phyloP scores from a whole-genome alignment of 1,140 invertebrate species.

The Atta cephalotes region DNA sequence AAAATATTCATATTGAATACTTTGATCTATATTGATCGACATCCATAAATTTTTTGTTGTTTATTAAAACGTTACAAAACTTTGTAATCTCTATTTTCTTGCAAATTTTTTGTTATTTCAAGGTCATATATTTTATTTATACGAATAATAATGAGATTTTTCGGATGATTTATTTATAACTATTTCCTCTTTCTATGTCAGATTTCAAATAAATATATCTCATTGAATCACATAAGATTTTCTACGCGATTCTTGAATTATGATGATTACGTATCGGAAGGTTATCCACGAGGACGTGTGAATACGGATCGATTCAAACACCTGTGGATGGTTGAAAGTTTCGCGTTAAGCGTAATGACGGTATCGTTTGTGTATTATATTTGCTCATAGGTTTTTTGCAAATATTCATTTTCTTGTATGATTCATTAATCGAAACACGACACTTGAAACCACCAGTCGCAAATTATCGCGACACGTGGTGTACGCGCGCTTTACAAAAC shows the following conservation, averaged over 20 bases:
- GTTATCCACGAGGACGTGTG: background rate
- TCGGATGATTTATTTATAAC: background rate
- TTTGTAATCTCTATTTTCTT: background rate
- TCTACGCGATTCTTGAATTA: background rate
- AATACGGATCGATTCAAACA: constrained; percentile 50
- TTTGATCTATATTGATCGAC: background rate
- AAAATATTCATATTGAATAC: background rate
- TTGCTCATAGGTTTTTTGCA: background rate
- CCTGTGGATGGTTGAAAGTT: constrained; percentile 41
- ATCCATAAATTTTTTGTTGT: background rate
- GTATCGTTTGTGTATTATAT: background rate
- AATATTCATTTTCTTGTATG: constrained; percentile 8
- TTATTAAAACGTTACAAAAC: background rate
- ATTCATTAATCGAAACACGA: constrained; percentile 56
- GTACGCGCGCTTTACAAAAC: constrained; percentile 8
- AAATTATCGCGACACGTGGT: constrained; percentile 37
- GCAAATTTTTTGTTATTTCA: constrained; percentile 12
- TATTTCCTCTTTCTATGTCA: background rate
- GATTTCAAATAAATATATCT: background rate
- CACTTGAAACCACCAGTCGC: constrained; percentile 55
- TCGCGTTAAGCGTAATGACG: constrained; percentile 13
- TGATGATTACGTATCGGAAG: constrained; percentile 7
- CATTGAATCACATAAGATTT: background rate
- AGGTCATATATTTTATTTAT: background rate
- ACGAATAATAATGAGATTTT: background rate